Percentiles rank a stretch among this genome's conserved stretches.
Evolutionary conservation across 2,797 vertebrate species (phyloP).

Genomic region (Acanthurus lineatus): DNA sequence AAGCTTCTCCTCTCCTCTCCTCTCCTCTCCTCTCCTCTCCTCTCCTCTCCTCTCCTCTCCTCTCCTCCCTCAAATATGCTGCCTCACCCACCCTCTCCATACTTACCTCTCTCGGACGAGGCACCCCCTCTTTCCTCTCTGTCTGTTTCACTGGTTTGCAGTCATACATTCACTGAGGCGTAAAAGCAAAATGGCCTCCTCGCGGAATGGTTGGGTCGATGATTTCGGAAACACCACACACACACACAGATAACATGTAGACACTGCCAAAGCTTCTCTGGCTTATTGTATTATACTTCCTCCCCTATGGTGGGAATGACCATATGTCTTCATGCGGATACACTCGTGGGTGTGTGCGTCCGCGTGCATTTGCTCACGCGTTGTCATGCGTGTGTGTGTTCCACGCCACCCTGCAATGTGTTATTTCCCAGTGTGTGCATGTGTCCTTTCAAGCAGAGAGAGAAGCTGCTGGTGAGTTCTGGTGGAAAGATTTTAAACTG

Average conservation of each 20-base stretch:
- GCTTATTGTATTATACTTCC: conserved; percentile 52
- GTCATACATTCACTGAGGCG: conserved; percentile 62
- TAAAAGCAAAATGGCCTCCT: conserved; percentile 70
- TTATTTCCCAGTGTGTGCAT: conserved; percentile 61
- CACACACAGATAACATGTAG: conserved; percentile 30
- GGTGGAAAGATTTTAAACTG: conserved; percentile 13
- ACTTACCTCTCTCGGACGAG: conserved; percentile 12
- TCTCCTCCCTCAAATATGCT: conserved; percentile 24
- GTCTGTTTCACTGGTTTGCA: conserved; percentile 57
- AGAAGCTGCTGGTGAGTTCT: conserved; percentile 46
- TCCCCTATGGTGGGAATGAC: conserved; percentile 60
- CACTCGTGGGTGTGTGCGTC: conserved; percentile 45
- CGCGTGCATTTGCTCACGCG: conserved; percentile 1
- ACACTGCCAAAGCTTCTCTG: conserved; percentile 63
- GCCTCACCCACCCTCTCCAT: conserved; percentile 8
- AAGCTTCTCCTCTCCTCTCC: conserved; percentile 1
- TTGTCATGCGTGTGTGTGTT: conserved; percentile 21
- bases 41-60: background rate
- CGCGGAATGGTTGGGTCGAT: conserved; percentile 58
- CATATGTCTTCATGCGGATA: conserved; percentile 74
- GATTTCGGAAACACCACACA: conserved; percentile 68
- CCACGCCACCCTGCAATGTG: conserved; percentile 52
- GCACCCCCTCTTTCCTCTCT: conserved; percentile 22
- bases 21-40: background rate
- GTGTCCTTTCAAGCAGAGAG: conserved; percentile 59